These are phyloP conservation scores for Mythimna impura DNA, from an alignment of 2,888 invertebrate species.

Conservation along the genomic window DNA sequence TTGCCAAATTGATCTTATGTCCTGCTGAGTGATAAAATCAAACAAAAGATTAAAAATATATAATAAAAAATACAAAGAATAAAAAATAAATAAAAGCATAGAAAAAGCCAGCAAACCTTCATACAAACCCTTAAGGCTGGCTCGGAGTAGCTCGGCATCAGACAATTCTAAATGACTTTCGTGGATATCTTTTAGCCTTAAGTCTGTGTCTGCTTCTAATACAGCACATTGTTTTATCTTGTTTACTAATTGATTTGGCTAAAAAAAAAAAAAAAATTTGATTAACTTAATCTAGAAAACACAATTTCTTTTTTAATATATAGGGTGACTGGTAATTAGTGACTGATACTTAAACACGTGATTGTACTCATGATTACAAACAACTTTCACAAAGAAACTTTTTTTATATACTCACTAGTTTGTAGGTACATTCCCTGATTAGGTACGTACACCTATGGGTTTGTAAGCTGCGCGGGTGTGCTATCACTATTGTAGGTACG, in stretches of 20 bases:
- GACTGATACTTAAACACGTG: no score
- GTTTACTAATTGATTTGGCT: conserved; percentile 93
- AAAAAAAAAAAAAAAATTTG: conserved; percentile 68
- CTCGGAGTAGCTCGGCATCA: conserved; percentile 94
- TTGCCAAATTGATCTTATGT: neutral
- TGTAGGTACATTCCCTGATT: no score
- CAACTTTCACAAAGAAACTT: no score
- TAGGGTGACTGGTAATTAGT: no score
- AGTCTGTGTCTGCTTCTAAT: conserved; percentile 93
- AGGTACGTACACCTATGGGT: no score
- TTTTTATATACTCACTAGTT: no score
- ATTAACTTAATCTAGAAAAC: neutral
- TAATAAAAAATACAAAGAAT: neutral
- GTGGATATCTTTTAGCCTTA: conserved; percentile 92
- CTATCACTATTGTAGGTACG: no score
- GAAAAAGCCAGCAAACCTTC: conserved; percentile 54
- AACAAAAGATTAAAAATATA: conserved; percentile 4
- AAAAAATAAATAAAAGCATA: conserved; percentile 36
- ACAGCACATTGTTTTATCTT: conserved; percentile 94
- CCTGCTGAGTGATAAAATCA: conserved; percentile 2
- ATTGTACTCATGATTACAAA: no score
- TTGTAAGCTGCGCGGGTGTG: no score
- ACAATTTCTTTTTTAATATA: no score
- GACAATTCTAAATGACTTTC: conserved; percentile 93
- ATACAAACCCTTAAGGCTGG: conserved; percentile 94